Conservation (phyloP, 2,113 vertebrate genomes). For the Eulemur rufifrons region DNA sequence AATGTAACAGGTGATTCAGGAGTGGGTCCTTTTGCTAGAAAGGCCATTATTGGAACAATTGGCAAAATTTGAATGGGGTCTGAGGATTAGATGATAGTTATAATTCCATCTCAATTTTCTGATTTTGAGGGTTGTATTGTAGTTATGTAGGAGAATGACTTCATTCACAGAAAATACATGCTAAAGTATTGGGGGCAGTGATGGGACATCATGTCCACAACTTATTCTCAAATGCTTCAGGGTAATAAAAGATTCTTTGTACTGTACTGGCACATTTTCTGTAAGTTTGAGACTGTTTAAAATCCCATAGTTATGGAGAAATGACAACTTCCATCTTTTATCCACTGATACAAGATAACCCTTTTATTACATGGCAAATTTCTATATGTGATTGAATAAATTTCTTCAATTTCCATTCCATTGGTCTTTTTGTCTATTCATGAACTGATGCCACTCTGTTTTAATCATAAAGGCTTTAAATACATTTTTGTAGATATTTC, state of each 20-base stretch:
- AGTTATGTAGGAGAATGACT: neutral
- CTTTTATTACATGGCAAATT: neutral
- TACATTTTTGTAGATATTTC: neutral
- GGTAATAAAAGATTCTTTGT: neutral
- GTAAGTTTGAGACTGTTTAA: neutral
- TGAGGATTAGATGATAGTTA: neutral
- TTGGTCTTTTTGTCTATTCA: neutral
- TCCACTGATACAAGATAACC: neutral
- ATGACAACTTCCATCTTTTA: neutral
- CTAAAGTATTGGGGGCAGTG: neutral
- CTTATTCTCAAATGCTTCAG: neutral
- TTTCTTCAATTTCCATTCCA: neutral
- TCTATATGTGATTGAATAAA: neutral
- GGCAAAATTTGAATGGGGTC: neutral
- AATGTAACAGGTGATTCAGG: neutral
- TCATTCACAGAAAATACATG: neutral
- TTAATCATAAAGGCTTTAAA: neutral
- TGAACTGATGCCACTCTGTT: neutral
- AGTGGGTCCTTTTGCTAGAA: neutral
- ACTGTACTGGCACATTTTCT: neutral
- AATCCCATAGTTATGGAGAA: neutral
- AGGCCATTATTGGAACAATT: neutral
- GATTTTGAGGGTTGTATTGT: neutral
- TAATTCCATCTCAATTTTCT: neutral
- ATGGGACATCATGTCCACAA: neutral